Percentiles rank a stretch among this genome's conserved stretches.
Conservation (phyloP, 2,797 vertebrate genomes). For the Myotis findleyi region DNA sequence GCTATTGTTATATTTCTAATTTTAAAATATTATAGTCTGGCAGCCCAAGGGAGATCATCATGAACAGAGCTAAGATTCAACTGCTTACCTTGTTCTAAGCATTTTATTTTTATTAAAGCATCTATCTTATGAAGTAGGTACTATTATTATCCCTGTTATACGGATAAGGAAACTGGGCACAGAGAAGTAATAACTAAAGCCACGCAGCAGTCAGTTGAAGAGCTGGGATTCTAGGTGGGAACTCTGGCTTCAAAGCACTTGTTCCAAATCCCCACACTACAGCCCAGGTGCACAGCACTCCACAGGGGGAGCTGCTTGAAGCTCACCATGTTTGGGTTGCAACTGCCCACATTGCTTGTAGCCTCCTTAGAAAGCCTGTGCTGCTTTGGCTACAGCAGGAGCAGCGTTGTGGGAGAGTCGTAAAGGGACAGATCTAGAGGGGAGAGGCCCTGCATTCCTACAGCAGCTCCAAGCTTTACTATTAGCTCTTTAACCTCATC, state of each 20-base stretch:
- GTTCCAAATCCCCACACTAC: background rate
- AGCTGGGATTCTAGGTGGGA: background rate
- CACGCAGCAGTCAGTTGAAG: background rate
- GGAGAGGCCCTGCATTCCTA: background rate
- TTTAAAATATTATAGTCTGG: background rate
- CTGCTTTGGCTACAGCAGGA: background rate
- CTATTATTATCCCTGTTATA: background rate
- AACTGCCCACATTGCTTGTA: background rate
- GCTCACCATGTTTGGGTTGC: background rate
- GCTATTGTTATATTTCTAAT: background rate
- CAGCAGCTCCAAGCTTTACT: background rate
- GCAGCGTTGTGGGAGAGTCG: background rate
- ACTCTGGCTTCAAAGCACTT: background rate
- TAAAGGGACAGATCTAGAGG: background rate
- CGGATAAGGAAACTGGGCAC: background rate
- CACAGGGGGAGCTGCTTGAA: background rate
- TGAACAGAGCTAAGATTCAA: background rate
- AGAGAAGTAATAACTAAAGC: background rate
- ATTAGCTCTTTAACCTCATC: background rate
- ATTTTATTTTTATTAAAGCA: conserved; percentile 43
- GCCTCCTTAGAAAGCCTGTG: background rate
- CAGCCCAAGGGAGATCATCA: background rate
- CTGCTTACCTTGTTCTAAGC: background rate
- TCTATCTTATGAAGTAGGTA: background rate
- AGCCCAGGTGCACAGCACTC: background rate